Evolutionary conservation across 2,113 vertebrate species (phyloP).

Genomic region (Oriolus oriolus): DNA sequence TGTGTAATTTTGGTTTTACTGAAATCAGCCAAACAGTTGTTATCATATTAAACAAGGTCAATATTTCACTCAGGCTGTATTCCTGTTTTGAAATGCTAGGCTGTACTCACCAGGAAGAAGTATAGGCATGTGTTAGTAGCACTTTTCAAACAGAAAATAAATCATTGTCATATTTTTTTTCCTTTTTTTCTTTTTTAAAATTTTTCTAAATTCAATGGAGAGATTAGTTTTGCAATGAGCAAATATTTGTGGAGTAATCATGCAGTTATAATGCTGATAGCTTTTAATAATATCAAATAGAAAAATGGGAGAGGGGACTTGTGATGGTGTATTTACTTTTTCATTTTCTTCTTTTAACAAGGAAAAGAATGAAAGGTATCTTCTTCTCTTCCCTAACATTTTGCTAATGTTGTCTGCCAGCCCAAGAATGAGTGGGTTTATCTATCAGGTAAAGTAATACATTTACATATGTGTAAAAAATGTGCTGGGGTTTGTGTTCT

Average conservation of each 20-base stretch:
- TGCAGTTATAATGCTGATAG: not conserved
- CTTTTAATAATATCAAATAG: not conserved
- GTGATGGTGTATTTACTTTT: slow-evolving; percentile 3
- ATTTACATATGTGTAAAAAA: not conserved
- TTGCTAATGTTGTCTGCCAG: slow-evolving; percentile 97
- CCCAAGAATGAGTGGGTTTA: slow-evolving; percentile 98
- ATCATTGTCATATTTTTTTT: not conserved
- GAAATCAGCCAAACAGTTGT: not conserved
- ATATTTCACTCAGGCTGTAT: not conserved
- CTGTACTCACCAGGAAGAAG: not conserved
- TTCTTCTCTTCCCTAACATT: slow-evolving; percentile 94
- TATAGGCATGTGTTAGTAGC: not conserved
- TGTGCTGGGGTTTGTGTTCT: not conserved
- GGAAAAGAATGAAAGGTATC: slow-evolving; percentile 96
- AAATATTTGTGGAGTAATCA: not conserved
- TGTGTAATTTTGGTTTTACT: not conserved
- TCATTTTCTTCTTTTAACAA: slow-evolving; percentile 59
- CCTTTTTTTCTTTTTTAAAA: not conserved
- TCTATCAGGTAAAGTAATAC: slow-evolving; percentile 85
- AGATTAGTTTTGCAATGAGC: not conserved
- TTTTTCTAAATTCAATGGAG: not conserved
- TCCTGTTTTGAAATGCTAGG: not conserved
- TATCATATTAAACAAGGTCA: not conserved
- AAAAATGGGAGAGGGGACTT: not conserved
- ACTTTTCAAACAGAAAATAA: not conserved